A percentile compares a stretch with the other conserved stretches of the same genome.
These are phyloP conservation scores for Achatina immaculata DNA, from an alignment of 1,140 invertebrate genomes.

Conservation along the genomic window DNA sequence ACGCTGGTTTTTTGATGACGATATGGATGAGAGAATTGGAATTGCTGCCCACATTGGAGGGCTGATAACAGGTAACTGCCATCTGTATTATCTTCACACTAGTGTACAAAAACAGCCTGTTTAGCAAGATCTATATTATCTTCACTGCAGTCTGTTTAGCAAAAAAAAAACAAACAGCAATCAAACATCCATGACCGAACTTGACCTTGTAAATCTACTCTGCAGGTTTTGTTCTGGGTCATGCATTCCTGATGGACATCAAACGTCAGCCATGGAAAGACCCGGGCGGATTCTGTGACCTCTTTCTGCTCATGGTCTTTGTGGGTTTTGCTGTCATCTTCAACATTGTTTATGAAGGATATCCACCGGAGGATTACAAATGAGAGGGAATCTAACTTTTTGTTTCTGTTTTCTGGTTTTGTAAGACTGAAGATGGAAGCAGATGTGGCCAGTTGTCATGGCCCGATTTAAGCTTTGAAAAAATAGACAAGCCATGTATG, in stretches of 20 bases:
- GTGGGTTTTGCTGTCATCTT: conserved; percentile 36
- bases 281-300: background rate
- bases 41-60: conserved; percentile 37
- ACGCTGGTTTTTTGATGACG: conserved; percentile 29
- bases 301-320: conserved; percentile 37
- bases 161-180: too few species aligned
- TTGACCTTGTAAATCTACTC: too few species aligned
- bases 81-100: background rate
- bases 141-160: too few species aligned
- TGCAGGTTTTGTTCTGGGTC: conserved; percentile 34
- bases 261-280: conserved; percentile 35
- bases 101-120: too few species aligned
- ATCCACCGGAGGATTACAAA: conserved; percentile 26
- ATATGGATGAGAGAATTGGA: conserved; percentile 31
- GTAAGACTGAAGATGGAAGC: too few species aligned
- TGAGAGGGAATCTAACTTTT: too few species aligned
- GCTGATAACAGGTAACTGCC: conserved; percentile 31
- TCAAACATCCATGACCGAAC: too few species aligned
- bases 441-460: too few species aligned
- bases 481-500: too few species aligned
- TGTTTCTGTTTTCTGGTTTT: too few species aligned
- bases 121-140: too few species aligned
- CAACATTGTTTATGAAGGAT: conserved; percentile 40
- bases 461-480: too few species aligned
- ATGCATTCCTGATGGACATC: conserved; percentile 35